Conservation (phyloP, 1,140 invertebrate species). For the Brachionus rotundiformis region DNA sequence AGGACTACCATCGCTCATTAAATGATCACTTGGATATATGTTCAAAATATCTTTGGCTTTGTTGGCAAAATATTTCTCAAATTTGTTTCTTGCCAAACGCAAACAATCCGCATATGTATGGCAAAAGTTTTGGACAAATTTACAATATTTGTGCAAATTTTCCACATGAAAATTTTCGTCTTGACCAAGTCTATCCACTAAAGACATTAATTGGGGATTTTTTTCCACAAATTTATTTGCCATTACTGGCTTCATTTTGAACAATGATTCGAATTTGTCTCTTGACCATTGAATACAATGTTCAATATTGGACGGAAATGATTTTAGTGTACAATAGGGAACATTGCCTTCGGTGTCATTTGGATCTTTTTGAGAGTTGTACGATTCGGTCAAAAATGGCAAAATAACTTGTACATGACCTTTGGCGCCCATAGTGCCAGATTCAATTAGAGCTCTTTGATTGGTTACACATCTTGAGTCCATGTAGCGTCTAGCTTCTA, state of each 20-base stretch:
- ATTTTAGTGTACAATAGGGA: slow-evolving; percentile 65
- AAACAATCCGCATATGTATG: slow-evolving; percentile 60
- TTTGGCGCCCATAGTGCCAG: slow-evolving; percentile 54
- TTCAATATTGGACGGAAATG: slow-evolving; percentile 63
- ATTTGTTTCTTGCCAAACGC: slow-evolving; percentile 59
- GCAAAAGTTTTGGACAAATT: slow-evolving; percentile 56
- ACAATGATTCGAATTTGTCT: slow-evolving; percentile 64
- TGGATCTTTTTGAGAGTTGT: slow-evolving; percentile 59
- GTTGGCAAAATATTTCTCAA: slow-evolving; percentile 66
- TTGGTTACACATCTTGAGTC: slow-evolving; percentile 53
- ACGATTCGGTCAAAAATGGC: slow-evolving; percentile 53
- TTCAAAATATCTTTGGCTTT: slow-evolving; percentile 63
- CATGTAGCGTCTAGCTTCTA: slow-evolving; percentile 54
- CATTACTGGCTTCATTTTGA: slow-evolving; percentile 61
- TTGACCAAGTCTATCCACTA: slow-evolving; percentile 56
- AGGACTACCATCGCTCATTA: slow-evolving; percentile 43
- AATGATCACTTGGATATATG: slow-evolving; percentile 59
- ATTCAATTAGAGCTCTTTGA: slow-evolving; percentile 53
- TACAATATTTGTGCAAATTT: slow-evolving; percentile 57
- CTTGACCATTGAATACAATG: slow-evolving; percentile 64
- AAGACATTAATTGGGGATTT: slow-evolving; percentile 54
- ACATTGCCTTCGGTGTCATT: slow-evolving; percentile 58
- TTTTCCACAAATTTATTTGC: slow-evolving; percentile 62
- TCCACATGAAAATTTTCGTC: slow-evolving; percentile 56
- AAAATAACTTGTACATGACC: slow-evolving; percentile 55